Evolutionary conservation across 2,113 vertebrate species (phyloP), one percentile per base, ranked within the genome.

Genomic region (Myiozetetes cayanensis): DNA sequence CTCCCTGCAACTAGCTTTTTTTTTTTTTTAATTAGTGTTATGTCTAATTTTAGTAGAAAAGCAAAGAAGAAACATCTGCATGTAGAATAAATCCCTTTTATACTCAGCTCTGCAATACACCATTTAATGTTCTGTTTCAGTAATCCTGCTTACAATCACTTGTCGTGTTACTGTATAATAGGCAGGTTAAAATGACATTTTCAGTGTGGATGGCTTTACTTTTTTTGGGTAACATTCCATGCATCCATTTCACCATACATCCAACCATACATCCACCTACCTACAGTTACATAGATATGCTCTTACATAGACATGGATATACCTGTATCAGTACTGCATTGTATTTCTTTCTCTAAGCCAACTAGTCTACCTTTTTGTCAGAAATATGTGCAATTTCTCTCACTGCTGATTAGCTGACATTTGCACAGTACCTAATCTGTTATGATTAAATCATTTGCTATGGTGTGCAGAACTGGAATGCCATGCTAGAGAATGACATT

Each of bases 21-120:
- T 84, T 95, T 85, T 20, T 20, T 91, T 80, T 92, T 63, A 87
- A 93, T 94, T 93, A 89, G 20, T 2, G 1, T 58, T 85, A 41
- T 33, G 62, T 70, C 58, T 58, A 74, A 79, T 70, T 91, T 89
- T 73, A 49, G 85, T 39, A 92, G 70, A 87, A 89, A 94, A 94
- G 30, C 28, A 33, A 87, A 91, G 59, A 85, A 73, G 37, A 90
- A 81, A 15, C 6, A 52, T 63, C 76, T 4, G 1, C 43, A 55
- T 10, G 11, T 59, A 23, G 39, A 74, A 77, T 43, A 71, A 93
- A 92, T 82, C 25, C 23, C 8, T 73, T 49, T 70, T 71, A 63
- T 19, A 71, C 27, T 89, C 62, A 87, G 27, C 10, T 76, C 37
- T 67, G 43, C 59, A 66, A 66, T 80, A 47, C 8, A 35, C 46